A percentile compares a stretch with the other conserved stretches of the same genome.
phyloP scores from a whole-genome alignment of 2,797 vertebrate genomes.

The Hippocampus kuda region DNA sequence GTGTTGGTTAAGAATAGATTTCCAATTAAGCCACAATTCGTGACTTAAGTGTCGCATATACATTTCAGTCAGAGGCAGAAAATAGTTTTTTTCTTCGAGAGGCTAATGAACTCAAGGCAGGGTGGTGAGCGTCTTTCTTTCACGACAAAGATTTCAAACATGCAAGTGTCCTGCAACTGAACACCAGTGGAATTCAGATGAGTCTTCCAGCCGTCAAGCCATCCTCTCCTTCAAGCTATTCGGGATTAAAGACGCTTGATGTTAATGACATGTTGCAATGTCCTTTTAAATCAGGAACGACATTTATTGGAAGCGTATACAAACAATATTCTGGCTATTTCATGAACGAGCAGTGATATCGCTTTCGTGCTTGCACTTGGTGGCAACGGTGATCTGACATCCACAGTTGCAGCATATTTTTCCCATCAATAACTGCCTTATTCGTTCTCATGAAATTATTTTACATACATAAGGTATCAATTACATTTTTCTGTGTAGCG shows the following conservation, averaged over 20 bases:
- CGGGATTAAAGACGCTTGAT: not conserved
- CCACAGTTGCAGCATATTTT: not conserved
- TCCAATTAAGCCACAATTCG: not conserved
- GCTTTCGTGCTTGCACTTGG: not conserved
- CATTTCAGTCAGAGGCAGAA: not conserved
- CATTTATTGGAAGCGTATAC: not conserved
- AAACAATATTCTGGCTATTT: not conserved
- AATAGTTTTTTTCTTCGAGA: not conserved
- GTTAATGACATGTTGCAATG: conserved; percentile 4
- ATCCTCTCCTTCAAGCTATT: not conserved
- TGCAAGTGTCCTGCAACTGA: conserved; percentile 23
- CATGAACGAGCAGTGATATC: not conserved
- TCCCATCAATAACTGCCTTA: not conserved
- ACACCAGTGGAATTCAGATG: conserved; percentile 37
- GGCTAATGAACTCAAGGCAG: not conserved
- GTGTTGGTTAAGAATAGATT: not conserved
- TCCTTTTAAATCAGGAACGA: not conserved
- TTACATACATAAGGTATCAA: not conserved
- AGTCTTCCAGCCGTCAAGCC: conserved; percentile 28
- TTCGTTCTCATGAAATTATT: not conserved
- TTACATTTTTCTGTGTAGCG: not conserved
- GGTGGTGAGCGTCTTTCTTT: conserved; percentile 3
- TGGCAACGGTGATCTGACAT: conserved; percentile 5
- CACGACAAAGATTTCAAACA: conserved; percentile 13
- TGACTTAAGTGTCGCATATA: not conserved